These are phyloP conservation scores for Glyptemys insculpta DNA, from an alignment of 2,797 vertebrate species.

Conservation along the genomic window DNA sequence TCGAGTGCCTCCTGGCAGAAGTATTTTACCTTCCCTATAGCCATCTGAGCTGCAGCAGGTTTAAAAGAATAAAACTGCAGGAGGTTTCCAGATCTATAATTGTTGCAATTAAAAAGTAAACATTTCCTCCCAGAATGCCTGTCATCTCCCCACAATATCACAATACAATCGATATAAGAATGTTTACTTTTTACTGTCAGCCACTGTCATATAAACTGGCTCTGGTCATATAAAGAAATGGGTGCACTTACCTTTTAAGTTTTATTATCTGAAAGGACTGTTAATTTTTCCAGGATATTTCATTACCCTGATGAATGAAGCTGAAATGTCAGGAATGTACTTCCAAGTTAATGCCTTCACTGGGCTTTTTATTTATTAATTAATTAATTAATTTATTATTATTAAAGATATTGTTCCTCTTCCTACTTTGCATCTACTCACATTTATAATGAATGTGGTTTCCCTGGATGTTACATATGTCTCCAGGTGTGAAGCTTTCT, in stretches of 20 bases:
- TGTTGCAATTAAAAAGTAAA: neutral
- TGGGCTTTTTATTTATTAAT: neutral
- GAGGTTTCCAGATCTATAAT: neutral
- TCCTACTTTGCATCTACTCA: neutral
- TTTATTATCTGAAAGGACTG: neutral
- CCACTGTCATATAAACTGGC: neutral
- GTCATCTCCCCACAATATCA: neutral
- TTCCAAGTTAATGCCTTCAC: neutral
- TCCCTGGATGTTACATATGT: neutral
- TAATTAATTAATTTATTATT: neutral
- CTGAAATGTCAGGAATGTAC: neutral
- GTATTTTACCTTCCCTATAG: neutral
- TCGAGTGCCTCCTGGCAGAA: neutral
- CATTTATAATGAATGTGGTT: neutral
- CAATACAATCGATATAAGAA: neutral
- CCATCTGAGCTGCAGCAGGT: neutral
- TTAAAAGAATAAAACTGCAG: neutral
- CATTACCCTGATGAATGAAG: neutral
- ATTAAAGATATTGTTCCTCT: neutral
- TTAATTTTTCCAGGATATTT: neutral
- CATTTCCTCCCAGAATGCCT: fast-evolving
- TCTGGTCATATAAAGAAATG: neutral
- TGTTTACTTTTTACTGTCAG: neutral
- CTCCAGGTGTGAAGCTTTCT: neutral
- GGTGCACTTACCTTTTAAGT: neutral